These are phyloP conservation scores for Psittacus erithacus DNA, from an alignment of 2,113 vertebrate genomes.

Conservation along the genomic window DNA sequence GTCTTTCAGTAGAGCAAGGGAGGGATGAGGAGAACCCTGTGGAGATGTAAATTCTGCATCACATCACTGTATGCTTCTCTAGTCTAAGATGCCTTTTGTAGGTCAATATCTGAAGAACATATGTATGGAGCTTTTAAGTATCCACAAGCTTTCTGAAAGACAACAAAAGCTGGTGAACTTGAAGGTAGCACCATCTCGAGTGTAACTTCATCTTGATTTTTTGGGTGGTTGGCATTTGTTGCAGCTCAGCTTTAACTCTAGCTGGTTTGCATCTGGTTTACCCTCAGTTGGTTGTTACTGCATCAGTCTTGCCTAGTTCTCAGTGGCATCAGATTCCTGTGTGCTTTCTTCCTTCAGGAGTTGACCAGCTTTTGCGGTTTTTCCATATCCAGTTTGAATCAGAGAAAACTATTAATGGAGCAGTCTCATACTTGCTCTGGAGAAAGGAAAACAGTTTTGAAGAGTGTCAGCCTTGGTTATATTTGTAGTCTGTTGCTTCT, in stretches of 20 bases:
- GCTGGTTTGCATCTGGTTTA: neutral
- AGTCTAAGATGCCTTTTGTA: neutral
- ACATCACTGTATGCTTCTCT: rapidly evolving
- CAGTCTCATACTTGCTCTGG: neutral
- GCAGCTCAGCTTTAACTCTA: neutral
- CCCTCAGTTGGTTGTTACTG: neutral
- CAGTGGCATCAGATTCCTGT: neutral
- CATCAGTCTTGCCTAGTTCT: neutral
- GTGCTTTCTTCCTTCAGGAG: neutral
- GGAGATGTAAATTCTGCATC: neutral
- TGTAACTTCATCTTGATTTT: neutral
- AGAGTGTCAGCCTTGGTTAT: neutral
- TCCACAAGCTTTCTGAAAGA: neutral
- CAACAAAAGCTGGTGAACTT: neutral
- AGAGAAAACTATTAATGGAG: neutral
- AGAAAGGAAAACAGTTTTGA: neutral
- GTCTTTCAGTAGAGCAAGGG: neutral
- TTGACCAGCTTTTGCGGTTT: neutral
- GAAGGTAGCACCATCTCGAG: neutral
- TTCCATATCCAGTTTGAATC: neutral
- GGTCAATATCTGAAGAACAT: neutral
- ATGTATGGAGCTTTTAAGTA: neutral
- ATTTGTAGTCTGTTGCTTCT: neutral
- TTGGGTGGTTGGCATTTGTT: neutral
- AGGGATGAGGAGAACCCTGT: neutral